Evolutionary conservation across 1,140 invertebrate species (phyloP).

Genomic region (Drosophila tani): DNA sequence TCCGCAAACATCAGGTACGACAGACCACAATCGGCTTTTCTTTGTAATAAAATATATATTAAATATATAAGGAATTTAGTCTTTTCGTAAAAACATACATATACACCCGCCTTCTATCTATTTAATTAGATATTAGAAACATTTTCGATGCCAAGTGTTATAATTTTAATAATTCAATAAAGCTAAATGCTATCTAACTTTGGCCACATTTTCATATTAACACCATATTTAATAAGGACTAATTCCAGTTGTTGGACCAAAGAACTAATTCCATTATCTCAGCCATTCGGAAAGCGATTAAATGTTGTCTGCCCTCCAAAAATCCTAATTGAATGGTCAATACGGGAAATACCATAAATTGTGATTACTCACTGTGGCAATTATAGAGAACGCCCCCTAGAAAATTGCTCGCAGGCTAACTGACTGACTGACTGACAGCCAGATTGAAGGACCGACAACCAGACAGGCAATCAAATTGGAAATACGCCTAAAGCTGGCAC

Average conservation of each 20-base stretch:
- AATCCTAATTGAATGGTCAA: slow-evolving; percentile 17
- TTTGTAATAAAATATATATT: background rate
- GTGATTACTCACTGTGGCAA: slow-evolving; percentile 29
- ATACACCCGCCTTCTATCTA: background rate
- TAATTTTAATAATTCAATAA: background rate
- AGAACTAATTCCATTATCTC: background rate
- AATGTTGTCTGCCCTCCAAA: slow-evolving; percentile 18
- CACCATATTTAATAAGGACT: background rate
- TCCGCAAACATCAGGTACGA: background rate
- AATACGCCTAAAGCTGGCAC: slow-evolving; percentile 14
- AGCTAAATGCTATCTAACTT: background rate
- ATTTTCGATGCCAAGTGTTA: background rate
- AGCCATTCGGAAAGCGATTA: slow-evolving; percentile 2
- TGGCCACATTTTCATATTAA: background rate
- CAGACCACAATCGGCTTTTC: background rate
- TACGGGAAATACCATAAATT: slow-evolving; percentile 41
- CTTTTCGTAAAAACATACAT: no score
- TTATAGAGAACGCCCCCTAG: slow-evolving; percentile 19
- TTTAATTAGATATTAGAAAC: background rate
- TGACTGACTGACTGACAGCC: slow-evolving; percentile 1
- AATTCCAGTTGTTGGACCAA: background rate
- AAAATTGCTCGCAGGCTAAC: slow-evolving; percentile 18
- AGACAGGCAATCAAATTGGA: slow-evolving; percentile 29
- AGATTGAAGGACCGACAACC: slow-evolving; percentile 12
- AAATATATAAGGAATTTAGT: no score